Base-by-base conservation (phyloP, 2,797 vertebrate species). In the Ceryle rudis region DNA sequence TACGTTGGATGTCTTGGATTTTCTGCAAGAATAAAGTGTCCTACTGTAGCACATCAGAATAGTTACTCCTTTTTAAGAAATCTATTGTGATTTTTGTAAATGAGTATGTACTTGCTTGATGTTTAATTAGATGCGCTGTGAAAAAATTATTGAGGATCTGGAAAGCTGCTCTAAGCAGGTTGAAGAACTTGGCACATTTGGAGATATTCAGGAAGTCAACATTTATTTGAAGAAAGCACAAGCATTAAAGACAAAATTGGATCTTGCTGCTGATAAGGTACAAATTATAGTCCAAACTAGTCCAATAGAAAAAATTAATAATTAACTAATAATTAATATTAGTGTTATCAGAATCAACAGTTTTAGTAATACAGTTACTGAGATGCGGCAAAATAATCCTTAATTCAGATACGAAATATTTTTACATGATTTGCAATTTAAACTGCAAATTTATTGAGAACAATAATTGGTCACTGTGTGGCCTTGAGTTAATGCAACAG, bases 171-270 rank as follows among this genome's bases (percentile, higher is more conserved):
- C 96, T 16, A 97, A 97, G 79, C 98, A 99, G 94, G 97, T 97
- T 54, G 98, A 99, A 94, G 98, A 99, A 95, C 98, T 99, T 90
- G 61, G 85, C 18, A 60, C 94, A 6, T 98, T 98, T 77, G 98
- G 98, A 71, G 98, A 99, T 31, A 69, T 98, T 86, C 84, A 98
- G 3, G 98, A 99, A 64, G 97, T 99, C 54, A 97, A 95, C 81
- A 98, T 96, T 60, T 99, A 99, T 94, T 91, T 99, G 94, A 98
- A 98, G 96, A 99, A 99, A 96, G 98, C 99, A 47, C 98, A 99
- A 90, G 72, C 73, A 1, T 97, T 99, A 42, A 98, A 98, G 86
- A 72, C 82, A 47, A 99, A 99, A 95, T 91, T 99, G 96, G 99
- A 99, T 35, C 57, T 93, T 49, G 98, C 99, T 72, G 97, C 97